phyloP scores from a whole-genome alignment of 2,888 invertebrate species.

The Diadegma fenestrale region DNA sequence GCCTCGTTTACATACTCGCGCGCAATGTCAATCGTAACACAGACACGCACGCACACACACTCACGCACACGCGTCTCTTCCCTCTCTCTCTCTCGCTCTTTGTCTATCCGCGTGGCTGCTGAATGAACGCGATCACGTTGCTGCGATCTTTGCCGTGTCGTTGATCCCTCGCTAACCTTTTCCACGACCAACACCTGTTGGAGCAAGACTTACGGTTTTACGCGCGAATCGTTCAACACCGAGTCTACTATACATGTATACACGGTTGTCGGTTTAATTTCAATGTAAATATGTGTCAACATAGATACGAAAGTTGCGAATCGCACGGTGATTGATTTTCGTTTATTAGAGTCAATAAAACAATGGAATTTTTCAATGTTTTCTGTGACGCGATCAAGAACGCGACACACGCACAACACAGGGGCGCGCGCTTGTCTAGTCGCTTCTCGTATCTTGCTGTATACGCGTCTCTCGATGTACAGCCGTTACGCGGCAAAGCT shows the following conservation, averaged over 20 bases:
- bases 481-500: slow-evolving; percentile 64
- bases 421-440: slow-evolving; percentile 59
- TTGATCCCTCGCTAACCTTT: slow-evolving; percentile 56
- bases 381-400: slow-evolving; percentile 25
- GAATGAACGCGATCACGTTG: slow-evolving; percentile 47
- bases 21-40: slow-evolving; percentile 15
- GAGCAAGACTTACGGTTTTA: slow-evolving; percentile 36
- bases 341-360: not conserved
- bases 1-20: slow-evolving; percentile 32
- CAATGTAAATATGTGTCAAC: slow-evolving; percentile 7
- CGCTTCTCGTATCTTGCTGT: slow-evolving; percentile 42
- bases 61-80: slow-evolving; percentile 14
- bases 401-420: slow-evolving; percentile 40
- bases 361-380: slow-evolving; percentile 13
- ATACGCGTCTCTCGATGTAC: slow-evolving; percentile 30
- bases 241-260: slow-evolving; percentile 21
- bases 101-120: slow-evolving; percentile 58
- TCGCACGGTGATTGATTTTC: not conserved
- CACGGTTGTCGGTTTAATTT: not conserved
- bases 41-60: too few species aligned
- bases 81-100: slow-evolving; percentile 21
- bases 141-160: slow-evolving; percentile 32
- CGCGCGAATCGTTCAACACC: slow-evolving; percentile 31
- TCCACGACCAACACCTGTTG: slow-evolving; percentile 56
- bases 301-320: not conserved